These are phyloP conservation scores for Cylindroiulus punctatus DNA, from an alignment of 2,888 invertebrate species.

Conservation along the genomic window DNA sequence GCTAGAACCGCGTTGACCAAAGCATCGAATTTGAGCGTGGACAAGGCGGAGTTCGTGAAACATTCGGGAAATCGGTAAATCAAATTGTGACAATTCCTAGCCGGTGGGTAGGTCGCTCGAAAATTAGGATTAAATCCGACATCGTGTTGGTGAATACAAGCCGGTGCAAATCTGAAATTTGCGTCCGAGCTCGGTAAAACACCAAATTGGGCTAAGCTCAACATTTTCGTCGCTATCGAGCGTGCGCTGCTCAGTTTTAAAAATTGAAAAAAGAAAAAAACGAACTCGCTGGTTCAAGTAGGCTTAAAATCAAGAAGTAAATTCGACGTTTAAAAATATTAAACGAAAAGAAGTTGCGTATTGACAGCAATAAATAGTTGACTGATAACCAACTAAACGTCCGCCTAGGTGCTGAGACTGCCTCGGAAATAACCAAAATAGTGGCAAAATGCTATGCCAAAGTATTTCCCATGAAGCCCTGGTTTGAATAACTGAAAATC, in stretches of 20 bases:
- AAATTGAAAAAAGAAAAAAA: background rate
- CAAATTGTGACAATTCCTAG: constrained; percentile 47
- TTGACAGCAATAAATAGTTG: background rate
- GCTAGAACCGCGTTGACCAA: constrained; percentile 18
- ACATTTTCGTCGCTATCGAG: background rate
- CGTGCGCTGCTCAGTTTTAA: background rate
- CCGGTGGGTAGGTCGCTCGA: background rate
- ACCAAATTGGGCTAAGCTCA: background rate
- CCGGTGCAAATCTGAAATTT: constrained; percentile 20
- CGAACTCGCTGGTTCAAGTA: background rate
- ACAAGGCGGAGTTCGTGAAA: background rate
- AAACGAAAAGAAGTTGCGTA: background rate
- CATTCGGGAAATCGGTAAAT: constrained; percentile 20
- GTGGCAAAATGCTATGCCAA: background rate
- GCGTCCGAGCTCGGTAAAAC: background rate
- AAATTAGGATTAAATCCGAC: background rate
- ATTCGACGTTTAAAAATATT: no score
- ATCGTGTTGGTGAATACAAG: constrained; percentile 50
- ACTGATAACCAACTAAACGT: background rate
- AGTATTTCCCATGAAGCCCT: background rate
- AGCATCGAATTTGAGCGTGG: background rate
- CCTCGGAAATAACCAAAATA: background rate
- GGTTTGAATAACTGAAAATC: background rate
- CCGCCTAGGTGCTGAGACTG: background rate
- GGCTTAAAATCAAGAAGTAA: no score